Conservation (phyloP, 2,888 invertebrate species). For the Latheticus oryzae region DNA sequence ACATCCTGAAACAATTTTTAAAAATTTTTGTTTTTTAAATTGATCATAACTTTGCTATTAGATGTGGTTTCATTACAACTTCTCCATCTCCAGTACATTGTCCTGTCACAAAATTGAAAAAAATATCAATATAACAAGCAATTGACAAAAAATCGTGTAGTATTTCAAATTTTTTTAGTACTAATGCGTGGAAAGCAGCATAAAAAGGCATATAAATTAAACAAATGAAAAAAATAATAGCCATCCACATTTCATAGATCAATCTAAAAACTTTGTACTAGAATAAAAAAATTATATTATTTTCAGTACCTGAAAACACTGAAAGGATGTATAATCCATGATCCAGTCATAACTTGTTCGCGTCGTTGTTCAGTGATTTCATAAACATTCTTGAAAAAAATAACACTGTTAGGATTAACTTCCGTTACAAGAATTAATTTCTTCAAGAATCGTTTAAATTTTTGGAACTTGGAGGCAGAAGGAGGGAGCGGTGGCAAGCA, state of each 20-base stretch:
- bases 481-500: background rate
- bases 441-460: background rate
- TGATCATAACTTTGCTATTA: background rate
- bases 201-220: background rate
- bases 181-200: too few relatives aligned
- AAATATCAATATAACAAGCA: constrained; percentile 1
- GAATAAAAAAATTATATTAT: background rate
- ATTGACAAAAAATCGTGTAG: too few relatives aligned
- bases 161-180: too few relatives aligned
- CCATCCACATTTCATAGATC: constrained; percentile 41
- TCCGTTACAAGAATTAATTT: constrained; percentile 14
- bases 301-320: constrained; percentile 40
- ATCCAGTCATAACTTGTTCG: constrained; percentile 34
- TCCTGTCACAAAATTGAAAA: background rate
- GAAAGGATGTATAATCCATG: constrained; percentile 47
- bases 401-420: constrained; percentile 2
- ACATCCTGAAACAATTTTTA: background rate
- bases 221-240: constrained; percentile 34
- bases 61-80: background rate
- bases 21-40: background rate
- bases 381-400: constrained; percentile 42
- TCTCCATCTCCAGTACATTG: background rate
- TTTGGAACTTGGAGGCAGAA: background rate
- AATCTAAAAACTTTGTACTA: constrained; percentile 1
- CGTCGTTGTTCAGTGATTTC: constrained; percentile 41